Base-by-base conservation (phyloP, 1,140 invertebrate genomes). In the Aleiodes sp. region DNA sequence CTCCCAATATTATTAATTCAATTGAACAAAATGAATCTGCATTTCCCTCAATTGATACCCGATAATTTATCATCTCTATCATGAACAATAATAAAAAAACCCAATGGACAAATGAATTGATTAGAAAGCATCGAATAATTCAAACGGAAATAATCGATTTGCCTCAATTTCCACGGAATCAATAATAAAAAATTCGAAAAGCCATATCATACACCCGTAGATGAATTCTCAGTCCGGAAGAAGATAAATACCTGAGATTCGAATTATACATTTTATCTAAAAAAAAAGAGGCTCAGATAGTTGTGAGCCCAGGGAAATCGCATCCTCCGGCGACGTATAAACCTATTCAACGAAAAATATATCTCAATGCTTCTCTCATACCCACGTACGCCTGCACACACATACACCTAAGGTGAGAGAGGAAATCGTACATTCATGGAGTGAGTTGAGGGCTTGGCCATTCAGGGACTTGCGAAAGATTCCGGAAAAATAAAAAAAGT, bases 381-480 rank as follows among this genome's bases (percentile, higher is more conserved):
- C 46, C 46, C 46, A 52, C 46, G 21, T 12, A 16, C 46, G 46
- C 46, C 46, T 52, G 19, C 46, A 52, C 46, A 52, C 2, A 52
- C 46, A 21, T 52, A 24, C 10, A 52, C n/a, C n/a, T n/a, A n/a
- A n/a, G n/a, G n/a, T n/a, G 46, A 9, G 26, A 52, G 26, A 52
- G 46, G 46, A 52, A 52, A 24, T n/a, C n/a, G n/a, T 52, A 52
- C 46, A 52, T 52, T 52, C 21, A 21, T n/a, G n/a, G n/a, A n/a
- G n/a, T n/a, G n/a, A n/a, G n/a, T n/a, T 52, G 46, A 52, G 46
- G 46, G 46, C 46, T 52, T 52, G 46, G 46, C 46, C 46, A 52
- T 26, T 52, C n/a, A n/a, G 46, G 46, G 16, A 52, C 46, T 52
- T 52, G 46, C 46, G 46, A 52, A 52, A 52, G 46, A 52, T 52